These are phyloP conservation scores for Ellobius talpinus DNA, from an alignment of 2,113 vertebrate species.

Conservation along the genomic window DNA sequence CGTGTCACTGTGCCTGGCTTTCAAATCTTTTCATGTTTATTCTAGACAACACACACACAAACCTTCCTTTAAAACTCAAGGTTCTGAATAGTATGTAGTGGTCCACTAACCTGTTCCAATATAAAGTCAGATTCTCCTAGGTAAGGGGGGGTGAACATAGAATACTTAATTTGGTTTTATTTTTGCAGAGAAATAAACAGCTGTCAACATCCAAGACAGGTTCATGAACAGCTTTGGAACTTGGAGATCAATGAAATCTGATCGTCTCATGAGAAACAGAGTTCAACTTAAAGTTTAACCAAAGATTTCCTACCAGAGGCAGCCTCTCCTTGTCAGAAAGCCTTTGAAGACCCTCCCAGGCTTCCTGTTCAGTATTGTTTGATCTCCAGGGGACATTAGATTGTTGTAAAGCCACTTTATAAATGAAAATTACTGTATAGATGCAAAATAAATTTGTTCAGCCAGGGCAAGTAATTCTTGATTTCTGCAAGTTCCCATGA, in stretches of 20 bases:
- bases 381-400: slow-evolving; percentile 67
- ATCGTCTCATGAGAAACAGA: slow-evolving; percentile 54
- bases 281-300: slow-evolving; percentile 64
- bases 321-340: slow-evolving; percentile 59
- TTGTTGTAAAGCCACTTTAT: slow-evolving; percentile 57
- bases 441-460: slow-evolving; percentile 54
- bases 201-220: slow-evolving; percentile 65
- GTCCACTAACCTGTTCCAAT: slow-evolving; percentile 67
- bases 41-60: slow-evolving; percentile 56
- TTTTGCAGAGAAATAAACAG: slow-evolving; percentile 72
- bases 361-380: slow-evolving; percentile 68
- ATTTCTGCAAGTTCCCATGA: slow-evolving; percentile 33
- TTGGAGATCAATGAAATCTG: slow-evolving; percentile 71
- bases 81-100: slow-evolving; percentile 67
- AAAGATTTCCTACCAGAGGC: slow-evolving; percentile 71
- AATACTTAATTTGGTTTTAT: slow-evolving; percentile 71
- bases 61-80: slow-evolving; percentile 59
- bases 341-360: slow-evolving; percentile 64
- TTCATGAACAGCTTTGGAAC: slow-evolving; percentile 70
- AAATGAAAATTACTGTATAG: slow-evolving; percentile 61
- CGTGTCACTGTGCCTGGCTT: background rate
- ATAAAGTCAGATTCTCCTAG: slow-evolving; percentile 66
- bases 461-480: slow-evolving; percentile 47
- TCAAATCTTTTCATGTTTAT: slow-evolving; percentile 45
- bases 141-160: slow-evolving; percentile 70